Evolutionary conservation across 2,113 vertebrate species (phyloP).

Genomic region (Ageneiosus marmoratus): DNA sequence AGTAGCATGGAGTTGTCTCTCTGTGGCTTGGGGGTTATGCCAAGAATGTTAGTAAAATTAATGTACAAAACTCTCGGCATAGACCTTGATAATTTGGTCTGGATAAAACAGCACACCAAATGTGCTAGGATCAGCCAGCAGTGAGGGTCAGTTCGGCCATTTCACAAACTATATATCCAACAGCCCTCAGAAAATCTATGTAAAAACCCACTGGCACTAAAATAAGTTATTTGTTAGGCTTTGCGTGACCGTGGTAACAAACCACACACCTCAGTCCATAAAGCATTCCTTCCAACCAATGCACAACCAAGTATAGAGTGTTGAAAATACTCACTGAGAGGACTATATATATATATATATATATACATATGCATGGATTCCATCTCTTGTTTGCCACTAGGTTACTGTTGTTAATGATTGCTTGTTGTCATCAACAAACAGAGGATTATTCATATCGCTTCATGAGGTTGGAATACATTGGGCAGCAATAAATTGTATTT

Average conservation of each 20-base stretch:
- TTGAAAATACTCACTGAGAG: neutral
- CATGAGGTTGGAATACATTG: slow-evolving; percentile 43
- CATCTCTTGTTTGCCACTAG: slow-evolving; percentile 5
- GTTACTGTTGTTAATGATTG: slow-evolving; percentile 23
- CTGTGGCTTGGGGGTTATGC: neutral
- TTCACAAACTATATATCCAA: slow-evolving; percentile 16
- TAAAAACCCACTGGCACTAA: slow-evolving; percentile 24
- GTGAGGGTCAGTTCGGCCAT: neutral
- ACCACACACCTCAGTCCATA: slow-evolving; percentile 16
- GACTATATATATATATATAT: slow-evolving; percentile 8
- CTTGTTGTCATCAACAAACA: slow-evolving; percentile 18
- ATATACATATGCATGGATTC: slow-evolving; percentile 20
- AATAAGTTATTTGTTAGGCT: slow-evolving; percentile 40
- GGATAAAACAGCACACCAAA: neutral
- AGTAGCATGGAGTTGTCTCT: neutral
- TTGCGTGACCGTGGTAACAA: slow-evolving; percentile 48
- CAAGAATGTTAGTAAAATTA: neutral
- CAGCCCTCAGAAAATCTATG: slow-evolving; percentile 11
- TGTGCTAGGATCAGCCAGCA: neutral
- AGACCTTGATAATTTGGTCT: neutral
- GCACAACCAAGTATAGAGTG: slow-evolving; percentile 19
- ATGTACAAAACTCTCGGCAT: neutral
- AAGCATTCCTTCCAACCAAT: slow-evolving; percentile 30
- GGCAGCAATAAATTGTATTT: slow-evolving; percentile 39
- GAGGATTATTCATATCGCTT: slow-evolving; percentile 1